Evolutionary conservation across 1,140 invertebrate genomes (phyloP).

Genomic region (Tetramorium parvispinum): DNA sequence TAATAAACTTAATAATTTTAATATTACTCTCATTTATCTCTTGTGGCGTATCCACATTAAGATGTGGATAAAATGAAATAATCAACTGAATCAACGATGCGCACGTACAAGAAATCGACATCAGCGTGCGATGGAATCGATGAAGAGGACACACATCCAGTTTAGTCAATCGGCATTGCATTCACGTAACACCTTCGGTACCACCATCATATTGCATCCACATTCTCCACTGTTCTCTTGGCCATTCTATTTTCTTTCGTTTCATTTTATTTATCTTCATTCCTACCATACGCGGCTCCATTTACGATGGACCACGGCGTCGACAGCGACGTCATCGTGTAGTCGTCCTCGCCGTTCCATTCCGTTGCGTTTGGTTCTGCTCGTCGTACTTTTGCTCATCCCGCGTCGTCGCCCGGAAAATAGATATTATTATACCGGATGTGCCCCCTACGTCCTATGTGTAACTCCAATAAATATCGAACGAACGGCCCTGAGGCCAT

Average conservation of each 20-base stretch:
- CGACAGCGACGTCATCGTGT: constrained; percentile 58
- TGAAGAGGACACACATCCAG: constrained; percentile 20
- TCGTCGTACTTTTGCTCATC: constrained; percentile 73
- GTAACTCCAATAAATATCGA: constrained; percentile 79
- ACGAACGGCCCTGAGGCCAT: constrained; percentile 62
- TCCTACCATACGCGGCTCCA: constrained; percentile 48
- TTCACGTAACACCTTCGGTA: constrained; percentile 71
- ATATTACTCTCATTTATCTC: not conserved
- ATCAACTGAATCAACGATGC: not conserved
- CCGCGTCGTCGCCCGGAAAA: constrained; percentile 78
- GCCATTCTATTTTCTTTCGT: constrained; percentile 76
- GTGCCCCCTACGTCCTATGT: constrained; percentile 57
- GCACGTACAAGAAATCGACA: not conserved
- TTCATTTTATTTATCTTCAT: constrained; percentile 78
- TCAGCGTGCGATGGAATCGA: not conserved
- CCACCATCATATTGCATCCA: constrained; percentile 46
- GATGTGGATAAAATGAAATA: not conserved
- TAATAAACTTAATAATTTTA: not conserved
- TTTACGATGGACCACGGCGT: constrained; percentile 59
- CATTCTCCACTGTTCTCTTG: constrained; percentile 60
- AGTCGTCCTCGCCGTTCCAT: constrained; percentile 62
- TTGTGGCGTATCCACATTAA: not conserved
- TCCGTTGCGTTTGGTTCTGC: constrained; percentile 67
- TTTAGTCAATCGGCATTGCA: constrained; percentile 58
- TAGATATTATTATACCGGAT: constrained; percentile 81